Conservation (phyloP, 2,113 vertebrate genomes). For the Thermophis baileyi region DNA sequence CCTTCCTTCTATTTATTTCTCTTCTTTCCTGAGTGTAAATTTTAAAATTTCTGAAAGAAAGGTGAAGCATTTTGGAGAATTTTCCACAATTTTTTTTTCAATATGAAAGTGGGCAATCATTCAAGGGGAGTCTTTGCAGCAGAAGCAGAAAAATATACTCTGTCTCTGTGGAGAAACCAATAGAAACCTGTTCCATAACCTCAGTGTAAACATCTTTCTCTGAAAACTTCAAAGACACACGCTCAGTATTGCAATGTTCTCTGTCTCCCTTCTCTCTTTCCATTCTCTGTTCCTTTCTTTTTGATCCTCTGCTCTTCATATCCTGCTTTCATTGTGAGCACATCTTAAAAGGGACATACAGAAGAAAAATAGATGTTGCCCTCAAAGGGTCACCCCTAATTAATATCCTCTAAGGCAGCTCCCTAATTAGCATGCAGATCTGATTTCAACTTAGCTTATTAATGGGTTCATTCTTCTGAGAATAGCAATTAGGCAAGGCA, state of each 20-base stretch:
- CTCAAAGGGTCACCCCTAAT: conserved; percentile 77
- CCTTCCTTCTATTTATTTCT: background rate
- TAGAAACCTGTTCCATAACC: background rate
- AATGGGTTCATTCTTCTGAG: conserved; percentile 64
- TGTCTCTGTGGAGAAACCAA: background rate
- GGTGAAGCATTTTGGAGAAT: background rate
- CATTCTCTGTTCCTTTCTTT: background rate
- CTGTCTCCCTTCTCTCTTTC: background rate
- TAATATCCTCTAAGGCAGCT: conserved; percentile 70
- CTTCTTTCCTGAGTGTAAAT: background rate
- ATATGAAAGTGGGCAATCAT: background rate
- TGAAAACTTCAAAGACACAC: background rate
- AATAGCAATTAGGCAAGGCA: conserved; percentile 56
- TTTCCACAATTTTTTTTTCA: background rate
- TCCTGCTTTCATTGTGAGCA: conserved; percentile 51
- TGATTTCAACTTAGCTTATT: conserved; percentile 63
- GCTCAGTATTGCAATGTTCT: background rate
- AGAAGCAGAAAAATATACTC: background rate
- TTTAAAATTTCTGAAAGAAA: background rate
- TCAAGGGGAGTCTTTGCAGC: background rate
- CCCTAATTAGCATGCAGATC: conserved; percentile 70
- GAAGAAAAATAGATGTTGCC: conserved; percentile 65
- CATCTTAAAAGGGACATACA: conserved; percentile 55
- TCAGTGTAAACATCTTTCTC: background rate
- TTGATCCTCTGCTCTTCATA: conserved; percentile 40